These are phyloP conservation scores for Penaeus vannamei DNA, from an alignment of 1,140 invertebrate genomes.

Conservation along the genomic window DNA sequence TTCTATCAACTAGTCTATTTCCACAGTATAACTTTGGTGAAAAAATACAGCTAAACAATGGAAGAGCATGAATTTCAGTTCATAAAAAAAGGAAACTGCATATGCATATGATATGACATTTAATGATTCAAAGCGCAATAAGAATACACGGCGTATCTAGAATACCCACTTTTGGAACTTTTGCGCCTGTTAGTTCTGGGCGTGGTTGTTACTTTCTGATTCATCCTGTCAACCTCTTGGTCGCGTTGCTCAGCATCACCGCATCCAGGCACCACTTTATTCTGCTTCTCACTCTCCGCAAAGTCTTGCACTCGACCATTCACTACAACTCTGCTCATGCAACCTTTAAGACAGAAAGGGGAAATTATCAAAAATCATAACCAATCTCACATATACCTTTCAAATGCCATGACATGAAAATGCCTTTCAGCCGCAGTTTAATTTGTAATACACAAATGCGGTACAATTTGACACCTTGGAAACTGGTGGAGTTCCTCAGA, in stretches of 20 bases:
- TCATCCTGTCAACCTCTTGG: slow-evolving; percentile 44
- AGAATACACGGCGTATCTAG: no score
- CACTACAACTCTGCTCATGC: slow-evolving; percentile 62
- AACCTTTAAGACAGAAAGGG: slow-evolving; percentile 45
- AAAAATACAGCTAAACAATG: not conserved
- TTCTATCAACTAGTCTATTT: not conserved
- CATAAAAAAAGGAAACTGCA: not conserved
- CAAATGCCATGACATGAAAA: not conserved
- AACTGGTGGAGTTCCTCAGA: slow-evolving; percentile 92
- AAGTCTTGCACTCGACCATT: slow-evolving; percentile 65
- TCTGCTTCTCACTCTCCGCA: slow-evolving; percentile 63
- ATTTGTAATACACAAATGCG: not conserved
- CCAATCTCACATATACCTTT: no score
- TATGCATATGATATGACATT: not conserved
- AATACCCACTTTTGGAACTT: not conserved
- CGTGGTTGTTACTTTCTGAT: not conserved
- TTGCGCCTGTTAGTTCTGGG: not conserved
- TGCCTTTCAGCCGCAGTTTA: not conserved
- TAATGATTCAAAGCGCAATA: not conserved
- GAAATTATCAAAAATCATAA: not conserved
- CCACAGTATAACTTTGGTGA: not conserved
- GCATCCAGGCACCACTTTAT: slow-evolving; percentile 67
- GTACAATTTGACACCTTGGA: slow-evolving; percentile 81
- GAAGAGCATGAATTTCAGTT: slow-evolving; percentile 52
- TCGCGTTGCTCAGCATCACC: slow-evolving; percentile 64